phyloP scores from a whole-genome alignment of 1,140 invertebrate genomes.

The Drosophila sechellia region DNA sequence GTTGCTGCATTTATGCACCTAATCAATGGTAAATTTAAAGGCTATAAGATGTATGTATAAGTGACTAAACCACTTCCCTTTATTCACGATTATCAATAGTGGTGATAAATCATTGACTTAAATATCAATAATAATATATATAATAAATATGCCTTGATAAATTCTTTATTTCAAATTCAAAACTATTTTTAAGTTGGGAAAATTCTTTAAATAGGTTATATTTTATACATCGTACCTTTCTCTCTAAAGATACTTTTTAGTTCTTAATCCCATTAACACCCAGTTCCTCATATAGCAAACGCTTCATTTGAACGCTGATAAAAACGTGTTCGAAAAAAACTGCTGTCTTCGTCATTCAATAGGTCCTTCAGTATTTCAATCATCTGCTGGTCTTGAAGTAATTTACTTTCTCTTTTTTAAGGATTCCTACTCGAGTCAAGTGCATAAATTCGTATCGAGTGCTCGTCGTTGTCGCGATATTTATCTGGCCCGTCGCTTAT shows the following conservation, averaged over 20 bases:
- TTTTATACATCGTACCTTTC: too few relatives aligned
- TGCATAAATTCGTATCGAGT: slow-evolving; percentile 54
- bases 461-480: slow-evolving; percentile 28
- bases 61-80: too few relatives aligned
- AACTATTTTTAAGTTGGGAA: too few relatives aligned
- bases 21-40: neutral
- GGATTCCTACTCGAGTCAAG: slow-evolving; percentile 37
- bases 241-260: neutral
- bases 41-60: too few relatives aligned
- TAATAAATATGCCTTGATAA: too few relatives aligned
- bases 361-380: slow-evolving; percentile 20
- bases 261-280: neutral
- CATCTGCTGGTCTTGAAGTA: neutral
- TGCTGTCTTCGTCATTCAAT: neutral
- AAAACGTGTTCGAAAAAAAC: slow-evolving; percentile 12
- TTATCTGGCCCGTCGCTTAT: slow-evolving; percentile 52
- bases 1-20: neutral
- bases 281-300: neutral
- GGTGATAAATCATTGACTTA: too few relatives aligned
- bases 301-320: slow-evolving; percentile 46
- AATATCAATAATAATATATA: too few relatives aligned
- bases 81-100: too few relatives aligned
- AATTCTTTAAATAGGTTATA: too few relatives aligned
- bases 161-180: too few relatives aligned
- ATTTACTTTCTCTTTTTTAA: slow-evolving; percentile 10